These are phyloP conservation scores for Anabacerthia variegaticeps DNA, from an alignment of 2,797 vertebrate species.

Conservation along the genomic window DNA sequence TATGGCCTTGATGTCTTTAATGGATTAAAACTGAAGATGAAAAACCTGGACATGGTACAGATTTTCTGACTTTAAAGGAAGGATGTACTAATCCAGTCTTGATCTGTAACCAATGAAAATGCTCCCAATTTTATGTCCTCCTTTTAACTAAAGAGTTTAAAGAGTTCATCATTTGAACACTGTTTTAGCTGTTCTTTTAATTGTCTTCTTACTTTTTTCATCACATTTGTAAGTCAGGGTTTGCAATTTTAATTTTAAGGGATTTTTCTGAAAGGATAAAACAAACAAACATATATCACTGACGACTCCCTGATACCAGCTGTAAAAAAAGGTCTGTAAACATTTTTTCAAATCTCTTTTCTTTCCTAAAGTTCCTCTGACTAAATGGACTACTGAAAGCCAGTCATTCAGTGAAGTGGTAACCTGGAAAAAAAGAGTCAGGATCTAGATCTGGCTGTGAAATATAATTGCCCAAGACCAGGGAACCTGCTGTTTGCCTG, in stretches of 20 bases:
- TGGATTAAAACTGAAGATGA: constrained; percentile 2
- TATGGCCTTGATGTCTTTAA: neutral
- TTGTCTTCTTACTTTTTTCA: neutral
- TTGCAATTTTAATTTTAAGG: neutral
- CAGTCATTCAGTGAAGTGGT: neutral
- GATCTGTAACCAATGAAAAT: neutral
- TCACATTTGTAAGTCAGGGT: neutral
- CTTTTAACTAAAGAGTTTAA: neutral
- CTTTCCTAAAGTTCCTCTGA: neutral
- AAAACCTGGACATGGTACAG: neutral
- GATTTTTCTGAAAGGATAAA: neutral
- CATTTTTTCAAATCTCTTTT: neutral
- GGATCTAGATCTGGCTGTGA: constrained; percentile 1
- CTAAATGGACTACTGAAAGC: neutral
- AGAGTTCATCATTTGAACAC: neutral
- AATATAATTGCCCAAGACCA: neutral
- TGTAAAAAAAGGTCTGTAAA: neutral
- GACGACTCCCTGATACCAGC: neutral
- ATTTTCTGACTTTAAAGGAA: constrained; percentile 5
- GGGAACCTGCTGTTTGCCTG: constrained; percentile 10
- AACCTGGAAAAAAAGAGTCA: neutral
- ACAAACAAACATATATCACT: neutral
- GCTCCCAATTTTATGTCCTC: neutral
- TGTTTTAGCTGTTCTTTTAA: neutral
- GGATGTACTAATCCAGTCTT: neutral